phyloP scores from a whole-genome alignment of 2,113 vertebrate genomes.

The Naja naja region DNA sequence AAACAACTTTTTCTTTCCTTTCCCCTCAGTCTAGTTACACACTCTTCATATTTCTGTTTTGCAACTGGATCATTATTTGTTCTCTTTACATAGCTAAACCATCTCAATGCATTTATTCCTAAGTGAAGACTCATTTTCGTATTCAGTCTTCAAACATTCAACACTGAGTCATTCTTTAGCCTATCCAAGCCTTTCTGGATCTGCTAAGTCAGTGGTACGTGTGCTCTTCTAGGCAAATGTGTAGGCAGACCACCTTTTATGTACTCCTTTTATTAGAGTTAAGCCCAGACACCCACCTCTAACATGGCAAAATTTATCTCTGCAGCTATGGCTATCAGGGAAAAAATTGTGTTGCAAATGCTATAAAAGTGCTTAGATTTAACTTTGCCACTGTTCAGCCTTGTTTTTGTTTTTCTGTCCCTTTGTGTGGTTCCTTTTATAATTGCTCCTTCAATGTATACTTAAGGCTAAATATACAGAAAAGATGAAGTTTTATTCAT shows the following conservation, averaged over 20 bases:
- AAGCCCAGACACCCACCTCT: background rate
- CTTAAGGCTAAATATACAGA: background rate
- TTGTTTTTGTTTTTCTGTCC: background rate
- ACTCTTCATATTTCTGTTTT: background rate
- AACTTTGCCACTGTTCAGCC: background rate
- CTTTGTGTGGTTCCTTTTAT: background rate
- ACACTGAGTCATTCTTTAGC: background rate
- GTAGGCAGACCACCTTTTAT: background rate
- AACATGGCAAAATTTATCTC: background rate
- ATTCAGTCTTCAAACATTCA: background rate
- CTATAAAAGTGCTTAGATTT: background rate
- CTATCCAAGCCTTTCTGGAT: background rate
- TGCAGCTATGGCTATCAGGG: background rate
- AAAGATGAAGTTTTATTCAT: background rate
- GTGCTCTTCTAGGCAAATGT: background rate
- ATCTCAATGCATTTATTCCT: background rate
- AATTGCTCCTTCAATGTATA: background rate
- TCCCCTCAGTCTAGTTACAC: background rate
- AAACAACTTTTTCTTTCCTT: background rate
- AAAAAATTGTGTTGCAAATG: background rate
- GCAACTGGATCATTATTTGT: background rate
- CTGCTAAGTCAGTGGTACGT: background rate
- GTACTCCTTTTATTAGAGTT: background rate
- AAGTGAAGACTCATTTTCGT: background rate
- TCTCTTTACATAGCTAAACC: background rate